Base-by-base conservation (phyloP, 2,113 vertebrate genomes). In the Amphilophus citrinellus region DNA sequence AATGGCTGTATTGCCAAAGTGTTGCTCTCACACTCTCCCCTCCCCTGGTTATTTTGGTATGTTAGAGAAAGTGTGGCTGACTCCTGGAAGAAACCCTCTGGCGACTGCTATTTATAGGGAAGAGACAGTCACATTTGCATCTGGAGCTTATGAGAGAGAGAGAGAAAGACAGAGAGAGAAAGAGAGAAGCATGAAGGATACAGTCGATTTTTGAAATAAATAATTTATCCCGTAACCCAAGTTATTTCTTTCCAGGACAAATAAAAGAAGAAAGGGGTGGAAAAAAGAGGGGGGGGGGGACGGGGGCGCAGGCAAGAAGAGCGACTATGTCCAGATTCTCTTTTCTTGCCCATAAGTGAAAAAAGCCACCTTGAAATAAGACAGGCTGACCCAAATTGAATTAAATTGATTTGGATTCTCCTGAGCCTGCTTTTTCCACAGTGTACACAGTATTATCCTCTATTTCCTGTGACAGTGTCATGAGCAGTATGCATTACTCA, bases 41-140 rank as follows among this genome's bases (percentile, higher is more conserved):
- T 88, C 86, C 90, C 81, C 87, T 88, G 90, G 90, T 92, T 92
- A 90, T 95, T 92, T 92, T 92, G 91, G 90, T 91, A 87, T 27
- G 66, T 87, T 77, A 81, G 87, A 90, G 84, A 92, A 93, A 91
- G 91, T 90, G 87, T 84, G 89, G 90, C 84, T 85, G 89, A 91
- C 91, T 94, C 90, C 90, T 92, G 92, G 89, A 94, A 95, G 91
- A 93, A 94, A 92, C 91, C 92, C 94, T 95, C 91, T 91, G 92
- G 94, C 90, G 76, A 84, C 85, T 84, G 85, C 92, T 95, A 95
- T 95, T 94, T 95, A 93, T 94, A 94, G 94, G 89, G 89, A 92
- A 87, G 90, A 92, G 89, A 92, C 82, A 86, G 86, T 92, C 85
- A 85, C 88, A 95, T 95, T 95, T 95, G 93, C 91, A 93, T 95